These are phyloP conservation scores for Erebia ligea DNA, from an alignment of 2,888 invertebrate genomes.

Conservation along the genomic window DNA sequence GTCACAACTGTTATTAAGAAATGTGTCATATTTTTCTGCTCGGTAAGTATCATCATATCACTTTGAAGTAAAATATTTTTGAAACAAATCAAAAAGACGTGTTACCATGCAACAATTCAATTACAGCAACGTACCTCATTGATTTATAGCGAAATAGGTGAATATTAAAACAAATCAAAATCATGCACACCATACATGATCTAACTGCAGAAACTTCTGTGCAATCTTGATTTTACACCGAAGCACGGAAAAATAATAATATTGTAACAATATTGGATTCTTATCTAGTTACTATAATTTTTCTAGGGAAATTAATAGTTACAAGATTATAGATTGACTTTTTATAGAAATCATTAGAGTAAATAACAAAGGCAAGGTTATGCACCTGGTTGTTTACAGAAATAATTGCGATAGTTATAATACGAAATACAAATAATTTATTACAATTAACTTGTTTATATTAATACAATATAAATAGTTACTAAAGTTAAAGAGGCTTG, in stretches of 20 bases:
- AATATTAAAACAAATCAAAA: too few relatives aligned
- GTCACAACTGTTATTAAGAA: background rate
- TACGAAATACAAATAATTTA: too few relatives aligned
- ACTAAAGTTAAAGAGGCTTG: too few relatives aligned
- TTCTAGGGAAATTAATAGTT: slow-evolving; percentile 6
- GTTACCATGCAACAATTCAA: too few relatives aligned
- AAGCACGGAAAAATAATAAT: background rate
- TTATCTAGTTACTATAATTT: background rate
- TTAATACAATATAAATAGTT: too few relatives aligned
- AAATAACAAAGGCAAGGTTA: background rate
- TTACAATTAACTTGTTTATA: too few relatives aligned
- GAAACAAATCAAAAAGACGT: too few relatives aligned
- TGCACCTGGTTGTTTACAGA: background rate
- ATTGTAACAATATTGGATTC: background rate
- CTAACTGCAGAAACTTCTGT: background rate
- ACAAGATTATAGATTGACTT: background rate
- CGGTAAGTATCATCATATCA: too few relatives aligned
- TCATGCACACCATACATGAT: background rate
- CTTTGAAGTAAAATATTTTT: too few relatives aligned
- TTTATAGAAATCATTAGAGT: background rate
- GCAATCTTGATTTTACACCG: background rate
- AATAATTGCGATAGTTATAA: background rate
- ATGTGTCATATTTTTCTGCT: too few relatives aligned
- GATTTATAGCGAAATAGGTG: too few relatives aligned
- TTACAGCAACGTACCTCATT: too few relatives aligned